Evolutionary conservation across 1,140 invertebrate genomes (phyloP).

Genomic region (Drosophila hydei): DNA sequence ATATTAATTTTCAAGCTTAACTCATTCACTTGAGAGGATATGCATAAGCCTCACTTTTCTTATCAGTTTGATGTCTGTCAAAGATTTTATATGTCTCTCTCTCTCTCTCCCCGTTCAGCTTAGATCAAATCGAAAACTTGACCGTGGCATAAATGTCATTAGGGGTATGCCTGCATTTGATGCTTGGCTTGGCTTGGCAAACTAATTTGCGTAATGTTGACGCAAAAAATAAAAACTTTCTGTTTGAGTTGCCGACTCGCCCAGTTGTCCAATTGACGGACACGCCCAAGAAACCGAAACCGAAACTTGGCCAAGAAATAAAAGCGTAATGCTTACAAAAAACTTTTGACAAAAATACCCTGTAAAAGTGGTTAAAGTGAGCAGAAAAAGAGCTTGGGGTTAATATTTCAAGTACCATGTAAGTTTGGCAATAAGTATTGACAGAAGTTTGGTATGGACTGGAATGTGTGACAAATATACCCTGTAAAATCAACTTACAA

Average conservation of each 20-base stretch:
- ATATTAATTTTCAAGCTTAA: too few species aligned
- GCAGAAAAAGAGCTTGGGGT: too few species aligned
- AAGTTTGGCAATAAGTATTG: too few species aligned
- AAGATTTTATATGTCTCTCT: too few species aligned
- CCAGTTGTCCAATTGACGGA: slow-evolving; percentile 25
- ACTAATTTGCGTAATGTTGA: slow-evolving; percentile 81
- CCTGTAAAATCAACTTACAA: too few species aligned
- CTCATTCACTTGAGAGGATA: too few species aligned
- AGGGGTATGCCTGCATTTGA: slow-evolving; percentile 62
- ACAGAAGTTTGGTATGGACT: too few species aligned
- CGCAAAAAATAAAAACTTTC: slow-evolving; percentile 74
- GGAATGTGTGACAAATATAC: too few species aligned
- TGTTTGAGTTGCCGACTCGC: slow-evolving; percentile 71
- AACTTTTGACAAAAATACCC: slow-evolving; percentile 50
- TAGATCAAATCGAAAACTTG: not conserved
- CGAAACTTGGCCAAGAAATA: slow-evolving; percentile 35
- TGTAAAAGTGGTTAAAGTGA: slow-evolving; percentile 2
- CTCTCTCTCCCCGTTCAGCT: not conserved
- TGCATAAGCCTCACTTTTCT: too few species aligned
- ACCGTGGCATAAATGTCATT: slow-evolving; percentile 55
- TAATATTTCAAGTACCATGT: too few species aligned
- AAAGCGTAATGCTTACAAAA: slow-evolving; percentile 40
- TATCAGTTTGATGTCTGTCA: too few species aligned
- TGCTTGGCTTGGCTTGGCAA: slow-evolving; percentile 59
- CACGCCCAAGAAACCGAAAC: slow-evolving; percentile 3